Base-by-base conservation (phyloP, 2,888 invertebrate genomes). In the Cheiracanthium punctorium region DNA sequence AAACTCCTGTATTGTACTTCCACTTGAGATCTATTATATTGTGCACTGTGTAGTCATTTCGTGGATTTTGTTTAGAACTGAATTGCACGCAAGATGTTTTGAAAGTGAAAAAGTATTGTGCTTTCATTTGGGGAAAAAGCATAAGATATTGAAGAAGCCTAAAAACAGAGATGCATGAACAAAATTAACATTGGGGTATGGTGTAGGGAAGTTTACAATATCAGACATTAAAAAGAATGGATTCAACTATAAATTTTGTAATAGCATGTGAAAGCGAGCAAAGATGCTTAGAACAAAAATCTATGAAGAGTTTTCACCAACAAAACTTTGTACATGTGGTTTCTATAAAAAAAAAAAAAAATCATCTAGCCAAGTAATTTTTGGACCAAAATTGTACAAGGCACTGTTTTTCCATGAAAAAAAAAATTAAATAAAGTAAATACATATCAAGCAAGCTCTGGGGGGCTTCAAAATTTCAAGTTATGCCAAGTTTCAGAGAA, bases 351-450 rank as follows among this genome's bases (percentile, higher is more conserved):
- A 67, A n/a, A n/a, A n/a, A n/a, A n/a, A n/a, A n/a, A n/a, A n/a
- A n/a, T n/a, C n/a, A n/a, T n/a, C n/a, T 28, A 28, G 5, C 24
- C 67, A 67, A 24, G 28, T 24, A 24, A 24, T 29, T 5, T 37
- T 10, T 37, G 37, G 37, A 37, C 65, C 65, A 65, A 20, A 20
- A n/a, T 65, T 4, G 8, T 10, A 65, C 14, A 65, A 65, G 28
- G 33, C 70, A 70, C 70, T 70, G n/a, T 30, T 32, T 70, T 70
- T 70, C 70, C n/a, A n/a, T n/a, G n/a, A n/a, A 67, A 29, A n/a
- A 30, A 17, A 67, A 67, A 67, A 17, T 28, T 67, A 28, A 67
- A 67, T 67, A 28, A 28, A 67, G 67, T 24, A 67, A 67, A 67
- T 17, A 67, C 67, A 67, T 67, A 24, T 67, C 67, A 67, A 70